Base-by-base conservation (phyloP, 2,113 vertebrate genomes). In the Melospiza georgiana region DNA sequence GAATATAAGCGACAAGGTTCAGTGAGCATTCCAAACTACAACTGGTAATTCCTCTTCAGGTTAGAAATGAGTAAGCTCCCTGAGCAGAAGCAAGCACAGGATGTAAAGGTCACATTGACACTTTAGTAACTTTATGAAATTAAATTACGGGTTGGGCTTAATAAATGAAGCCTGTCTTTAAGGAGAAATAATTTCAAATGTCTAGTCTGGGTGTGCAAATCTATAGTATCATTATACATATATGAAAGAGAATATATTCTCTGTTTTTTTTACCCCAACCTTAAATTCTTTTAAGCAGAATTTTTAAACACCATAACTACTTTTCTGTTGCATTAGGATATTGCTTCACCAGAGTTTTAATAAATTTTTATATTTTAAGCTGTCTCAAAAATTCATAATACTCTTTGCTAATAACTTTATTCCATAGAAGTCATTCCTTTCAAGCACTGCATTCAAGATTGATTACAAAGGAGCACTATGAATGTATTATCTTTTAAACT, bases 151-250 rank as follows among this genome's bases (percentile, higher is more conserved):
- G 23, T 62, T 89, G 28, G 8, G 39, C 35, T 81, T 65, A 65
- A 72, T 83, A 77, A 52, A 11, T 72, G 18, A 68, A 87, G 39
- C 35, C 41, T 78, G 15, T 78, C 39, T 91, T 78, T 51, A 71
- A 35, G 51, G 23, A 74, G 18, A 55, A 71, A 77, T 66, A 84
- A 77, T 59, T 66, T 13, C 11, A 78, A 75, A 78, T 7, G 0
- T 55, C 14, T 75, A 11, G 9, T 20, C 31, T 1, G 20, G 12
- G 8, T 41, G 11, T 75, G 33, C 11, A 63, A 75, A 94, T 52
- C 23, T 46, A 1, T 46, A 37, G 23, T 24, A 54, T 82, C 35
- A 33, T 49, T 65, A 19, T 1, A 5, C 10, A 15, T 0, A 0
- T 33, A 15, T 39, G 46, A 55, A 87, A 81, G n/a, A 78, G 22